Base-by-base conservation (phyloP, 1,140 invertebrate genomes). In the Dendroctonus valens region DNA sequence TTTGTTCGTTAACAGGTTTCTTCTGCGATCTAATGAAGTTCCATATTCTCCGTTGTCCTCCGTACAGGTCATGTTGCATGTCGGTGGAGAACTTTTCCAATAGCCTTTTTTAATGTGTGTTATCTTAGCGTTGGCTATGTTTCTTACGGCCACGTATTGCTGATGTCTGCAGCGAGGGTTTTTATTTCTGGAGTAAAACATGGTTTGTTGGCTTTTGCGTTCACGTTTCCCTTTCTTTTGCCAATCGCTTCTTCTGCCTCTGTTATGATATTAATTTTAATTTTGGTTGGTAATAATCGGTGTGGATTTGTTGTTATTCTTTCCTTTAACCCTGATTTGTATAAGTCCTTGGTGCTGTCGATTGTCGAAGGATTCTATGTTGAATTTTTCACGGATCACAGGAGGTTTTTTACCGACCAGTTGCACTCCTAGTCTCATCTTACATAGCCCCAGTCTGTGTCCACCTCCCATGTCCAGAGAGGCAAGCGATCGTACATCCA, bases 11-110 rank as follows among this genome's bases (percentile, higher is more conserved):
- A 46, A 46, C 44, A 2, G 44, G 12, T 46, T 52, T 52, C 50
- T 52, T 52, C 15, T 52, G 50, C 9, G 50, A 52, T 52, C 50
- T 52, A 52, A 52, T 52, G 15, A 52, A 5, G n/a, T 52, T 52
- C 50, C 50, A 52, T 52, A 52, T 52, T 52, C 50, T 52, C 15
- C 50, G 26, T 26, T 26, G 26, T 26, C 26, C 26, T 26, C 26
- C 26, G 26, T 26, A 26, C 26, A n/a, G n/a, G n/a, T n/a, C n/a
- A n/a, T 3, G 26, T 26, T 26, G 26, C 3, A 26, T 26, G 3
- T 26, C 26, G 26, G 26, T 26, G 26, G 26, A 26, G 26, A 26
- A 26, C 26, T 26, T 26, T 26, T 3, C 26, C 26, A 26, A 26
- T 26, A 26, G 26, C 3, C 26, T 26, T 26, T 26, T 26, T 26